Percentiles rank a stretch among this genome's conserved stretches.
These are phyloP conservation scores for Petrolisthes cinctipes DNA, from an alignment of 2,888 invertebrate genomes.

Conservation along the genomic window DNA sequence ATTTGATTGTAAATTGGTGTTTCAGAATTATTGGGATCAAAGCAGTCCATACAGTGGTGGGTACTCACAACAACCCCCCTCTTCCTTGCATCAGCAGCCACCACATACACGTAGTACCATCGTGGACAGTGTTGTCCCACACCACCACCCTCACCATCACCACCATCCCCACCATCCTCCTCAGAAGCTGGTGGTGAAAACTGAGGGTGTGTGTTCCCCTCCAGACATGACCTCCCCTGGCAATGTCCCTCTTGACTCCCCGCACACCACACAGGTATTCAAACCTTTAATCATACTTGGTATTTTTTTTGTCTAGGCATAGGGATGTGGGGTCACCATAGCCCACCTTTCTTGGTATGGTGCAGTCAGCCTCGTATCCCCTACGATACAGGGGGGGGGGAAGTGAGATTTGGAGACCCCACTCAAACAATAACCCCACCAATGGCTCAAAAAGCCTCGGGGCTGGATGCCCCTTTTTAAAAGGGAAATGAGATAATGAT, in stretches of 20 bases:
- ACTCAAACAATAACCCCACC: too few species aligned
- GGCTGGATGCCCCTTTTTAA: not conserved
- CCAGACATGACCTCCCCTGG: conserved; percentile 30
- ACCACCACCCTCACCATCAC: conserved; percentile 14
- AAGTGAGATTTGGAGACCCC: too few species aligned
- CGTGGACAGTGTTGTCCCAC: conserved; percentile 32
- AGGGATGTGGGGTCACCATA: too few species aligned
- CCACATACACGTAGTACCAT: conserved; percentile 28
- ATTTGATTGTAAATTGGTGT: too few species aligned
- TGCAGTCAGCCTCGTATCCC: too few species aligned
- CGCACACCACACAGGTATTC: not conserved
- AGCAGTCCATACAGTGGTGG: conserved; percentile 34
- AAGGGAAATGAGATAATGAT: not conserved
- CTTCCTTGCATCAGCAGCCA: conserved; percentile 17
- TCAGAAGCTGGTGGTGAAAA: conserved; percentile 12
- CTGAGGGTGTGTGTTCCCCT: not conserved
- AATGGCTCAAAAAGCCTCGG: too few species aligned
- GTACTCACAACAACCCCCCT: conserved; percentile 2
- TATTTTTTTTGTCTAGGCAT: too few species aligned
- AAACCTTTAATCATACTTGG: too few species aligned
- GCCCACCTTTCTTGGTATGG: too few species aligned
- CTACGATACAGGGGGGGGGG: too few species aligned
- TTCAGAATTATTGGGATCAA: conserved; percentile 60
- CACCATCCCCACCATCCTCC: conserved; percentile 13
- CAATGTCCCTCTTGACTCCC: conserved; percentile 10